Base-by-base conservation (phyloP, 2,888 invertebrate species). In the Dioctria rufipes region DNA sequence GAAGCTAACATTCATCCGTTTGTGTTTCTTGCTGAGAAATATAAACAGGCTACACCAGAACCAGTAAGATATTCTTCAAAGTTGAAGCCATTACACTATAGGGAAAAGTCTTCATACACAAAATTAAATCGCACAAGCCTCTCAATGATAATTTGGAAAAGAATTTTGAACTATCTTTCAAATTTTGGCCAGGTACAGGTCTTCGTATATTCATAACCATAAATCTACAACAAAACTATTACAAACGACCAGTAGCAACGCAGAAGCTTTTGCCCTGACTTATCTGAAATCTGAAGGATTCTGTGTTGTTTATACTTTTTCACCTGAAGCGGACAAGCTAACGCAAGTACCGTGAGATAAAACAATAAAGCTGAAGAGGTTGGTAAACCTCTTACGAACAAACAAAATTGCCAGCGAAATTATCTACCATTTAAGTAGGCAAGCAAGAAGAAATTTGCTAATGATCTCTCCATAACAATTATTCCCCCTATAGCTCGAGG, bases 401-500 rank as follows among this genome's bases (percentile, higher is more conserved):
- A n/a, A n/a, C n/a, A n/a, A n/a, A n/a, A n/a, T n/a, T 46, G 49
- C 63, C 88, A 89, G 81, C 83, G 85, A 39, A 83, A 88, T 6
- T 83, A 84, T 3, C 82, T 84, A 25, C 85, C 88, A 5, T 25
- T 89, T 9, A 60, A 83, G 6, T 81, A 84, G 39, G 88, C 86
- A 1, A 69, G 86, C 8, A 39, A 66, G 13, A 71, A 81, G 4
- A 78, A 65, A 3, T 80, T 85, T 61, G 81, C 84, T 3, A 88
- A 86, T 69, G 89, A 89, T 83, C 83, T 88, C 5, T 88, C 89
- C 80, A 61, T 89, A 78, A 86, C 85, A 5, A 85, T 89, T 82
- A 87, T 88, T 69, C 88, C 88, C 49, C 84, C 86, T 61, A 87
- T 85, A 39, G 85, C 86, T 0, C 87, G 88, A 13, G 85, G 88